Evolutionary conservation across 2,113 vertebrate genomes (phyloP).

Genomic region (Malaclemys terrapin): DNA sequence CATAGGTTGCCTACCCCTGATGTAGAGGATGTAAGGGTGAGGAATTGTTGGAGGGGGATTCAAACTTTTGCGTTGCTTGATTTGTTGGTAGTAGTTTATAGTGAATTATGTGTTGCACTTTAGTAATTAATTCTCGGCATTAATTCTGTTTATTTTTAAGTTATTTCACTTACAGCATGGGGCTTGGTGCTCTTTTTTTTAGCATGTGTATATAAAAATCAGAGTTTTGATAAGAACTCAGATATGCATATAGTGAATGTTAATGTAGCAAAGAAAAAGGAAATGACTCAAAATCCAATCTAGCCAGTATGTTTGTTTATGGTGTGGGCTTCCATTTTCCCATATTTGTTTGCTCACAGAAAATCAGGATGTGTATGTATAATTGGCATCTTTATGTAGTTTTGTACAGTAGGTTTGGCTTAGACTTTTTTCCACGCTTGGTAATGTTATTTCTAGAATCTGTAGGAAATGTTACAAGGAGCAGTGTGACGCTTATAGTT

Average conservation of each 20-base stretch:
- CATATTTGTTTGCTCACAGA: not conserved
- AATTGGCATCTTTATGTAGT: not conserved
- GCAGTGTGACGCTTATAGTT: not conserved
- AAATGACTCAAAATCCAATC: not conserved
- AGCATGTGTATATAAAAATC: not conserved
- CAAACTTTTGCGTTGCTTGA: not conserved
- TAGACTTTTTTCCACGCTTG: not conserved
- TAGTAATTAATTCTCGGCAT: not conserved
- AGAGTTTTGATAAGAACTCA: not conserved
- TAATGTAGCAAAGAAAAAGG: not conserved
- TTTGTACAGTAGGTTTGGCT: not conserved
- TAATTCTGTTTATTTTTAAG: not conserved
- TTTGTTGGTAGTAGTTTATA: not conserved
- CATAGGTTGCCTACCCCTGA: too few relatives aligned
- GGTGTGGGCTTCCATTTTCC: not conserved
- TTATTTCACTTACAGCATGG: not conserved
- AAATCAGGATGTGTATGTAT: rapidly evolving
- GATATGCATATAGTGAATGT: not conserved
- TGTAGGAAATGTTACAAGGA: not conserved
- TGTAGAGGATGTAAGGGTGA: not conserved
- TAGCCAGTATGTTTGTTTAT: not conserved
- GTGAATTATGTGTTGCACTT: not conserved
- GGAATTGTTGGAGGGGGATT: not conserved
- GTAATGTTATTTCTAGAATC: not conserved
- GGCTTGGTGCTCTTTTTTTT: not conserved